These are phyloP conservation scores for Holcopasites calliopsidis DNA, from an alignment of 1,140 invertebrate species.

Conservation along the genomic window DNA sequence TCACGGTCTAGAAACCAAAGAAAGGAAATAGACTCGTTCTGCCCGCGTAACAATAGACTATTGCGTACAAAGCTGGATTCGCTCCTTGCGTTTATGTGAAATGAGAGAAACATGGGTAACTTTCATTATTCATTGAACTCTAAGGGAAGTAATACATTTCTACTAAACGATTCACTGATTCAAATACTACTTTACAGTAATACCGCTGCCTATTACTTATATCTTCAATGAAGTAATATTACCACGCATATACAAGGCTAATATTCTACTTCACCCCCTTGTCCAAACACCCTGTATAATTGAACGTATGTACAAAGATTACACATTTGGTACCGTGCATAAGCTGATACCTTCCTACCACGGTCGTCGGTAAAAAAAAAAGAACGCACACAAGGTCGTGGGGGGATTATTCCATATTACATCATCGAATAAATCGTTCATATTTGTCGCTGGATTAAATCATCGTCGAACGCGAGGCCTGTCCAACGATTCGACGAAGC, in stretches of 20 bases:
- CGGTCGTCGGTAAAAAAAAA: conserved; percentile 1
- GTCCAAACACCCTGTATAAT: neutral
- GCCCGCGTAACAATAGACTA: conserved; percentile 19
- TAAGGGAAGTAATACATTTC: no score
- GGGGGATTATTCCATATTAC: conserved; percentile 2
- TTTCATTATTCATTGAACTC: no score
- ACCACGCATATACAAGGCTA: no score
- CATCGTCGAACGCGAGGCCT: neutral
- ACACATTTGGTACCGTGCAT: conserved; percentile 28
- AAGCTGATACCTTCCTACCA: no score
- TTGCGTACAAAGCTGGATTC: conserved; percentile 21
- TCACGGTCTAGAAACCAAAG: conserved; percentile 55
- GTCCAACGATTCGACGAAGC: neutral
- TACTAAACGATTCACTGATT: no score
- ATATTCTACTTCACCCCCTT: neutral
- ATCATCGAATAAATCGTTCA: conserved; percentile 9
- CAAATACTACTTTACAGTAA: no score
- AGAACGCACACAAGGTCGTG: neutral
- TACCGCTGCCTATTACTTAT: no score
- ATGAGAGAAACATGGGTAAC: no score
- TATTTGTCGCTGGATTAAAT: conserved; percentile 35
- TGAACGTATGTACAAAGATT: conserved; percentile 1
- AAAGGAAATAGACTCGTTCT: conserved; percentile 39
- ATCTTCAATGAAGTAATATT: no score
- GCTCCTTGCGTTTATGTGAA: no score